Evolutionary conservation across 64 coral and sea anemone genomes (phyloP), one percentile per base, ranked within the genome.

Genomic region (Astreopora myriophthalma): DNA sequence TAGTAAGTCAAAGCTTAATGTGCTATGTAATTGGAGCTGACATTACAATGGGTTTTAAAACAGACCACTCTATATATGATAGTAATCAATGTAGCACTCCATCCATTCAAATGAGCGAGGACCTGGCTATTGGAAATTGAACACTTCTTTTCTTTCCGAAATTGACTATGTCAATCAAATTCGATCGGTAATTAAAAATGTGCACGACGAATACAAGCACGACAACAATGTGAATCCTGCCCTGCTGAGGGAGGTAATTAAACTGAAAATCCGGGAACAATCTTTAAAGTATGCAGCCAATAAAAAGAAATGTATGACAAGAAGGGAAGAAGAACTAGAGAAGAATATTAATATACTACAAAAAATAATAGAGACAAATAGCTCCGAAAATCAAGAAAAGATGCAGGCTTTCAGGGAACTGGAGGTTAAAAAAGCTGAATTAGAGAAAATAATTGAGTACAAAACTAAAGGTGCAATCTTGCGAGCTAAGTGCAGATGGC

Each of bases 1-100:
- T 80, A 52, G 76, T 19, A 17, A 80, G 76, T 52, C 76, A 80
- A 80, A 39, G 31, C 22, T n/a, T 80, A 10, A 80, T 57, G 76
- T 36, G 31, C 22, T 51, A 40, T 26, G 55, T 80, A 22, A 24
- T 28, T 24, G n/a, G 32, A 26, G 37, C 76, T 8, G 76, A 80
- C 40, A 80, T 80, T 26, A 16, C 55, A 55, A 11, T 51, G 29
- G 76, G 76, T 29, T 80, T 40, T 28, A 80, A 80, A 46, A 80
- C 76, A n/a, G 76, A 80, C 34, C 76, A 80, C 16, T 49, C 76
- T 9, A 1, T 39, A n/a, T 44, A 44, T 44, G 40, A 44, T 44
- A 44, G 14, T 26, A 51, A 80, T 26, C 76, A 52, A 57, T 80
- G n/a, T 20, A 52, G 8, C 19, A 29, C 16, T 55, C 13, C 5